A percentile compares a stretch with the other conserved stretches of the same genome.
phyloP scores from a whole-genome alignment of 1,140 invertebrate species.

The Parapsyche elsis region DNA sequence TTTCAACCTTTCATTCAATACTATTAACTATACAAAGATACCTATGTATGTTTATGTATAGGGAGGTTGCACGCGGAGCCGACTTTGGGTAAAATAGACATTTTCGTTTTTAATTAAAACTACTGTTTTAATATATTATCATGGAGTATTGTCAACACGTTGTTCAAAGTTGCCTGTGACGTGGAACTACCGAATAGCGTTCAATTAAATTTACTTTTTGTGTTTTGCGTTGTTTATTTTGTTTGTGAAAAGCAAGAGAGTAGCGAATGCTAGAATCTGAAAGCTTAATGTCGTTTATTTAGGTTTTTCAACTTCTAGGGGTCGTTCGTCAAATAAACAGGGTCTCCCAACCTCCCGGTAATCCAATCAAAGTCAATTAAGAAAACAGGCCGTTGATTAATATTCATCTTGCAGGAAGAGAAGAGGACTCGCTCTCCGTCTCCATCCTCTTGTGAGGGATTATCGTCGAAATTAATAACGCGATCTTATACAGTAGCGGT shows the following conservation, averaged over 20 bases:
- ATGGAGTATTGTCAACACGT: no score
- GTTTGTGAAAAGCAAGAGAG: background rate
- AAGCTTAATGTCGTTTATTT: constrained; percentile 25
- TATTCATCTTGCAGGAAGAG: constrained; percentile 25
- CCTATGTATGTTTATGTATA: no score
- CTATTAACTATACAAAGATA: no score
- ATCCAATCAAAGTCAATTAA: constrained; percentile 46
- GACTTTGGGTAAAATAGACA: background rate
- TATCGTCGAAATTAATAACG: background rate
- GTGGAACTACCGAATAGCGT: no score
- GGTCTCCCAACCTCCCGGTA: constrained; percentile 21
- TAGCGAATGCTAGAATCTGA: background rate
- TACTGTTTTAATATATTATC: no score
- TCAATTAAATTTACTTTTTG: background rate
- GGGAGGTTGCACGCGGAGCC: no score
- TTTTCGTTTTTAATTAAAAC: background rate
- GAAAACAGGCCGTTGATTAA: constrained; percentile 42
- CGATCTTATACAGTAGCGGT: background rate
- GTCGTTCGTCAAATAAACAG: constrained; percentile 37
- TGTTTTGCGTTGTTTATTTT: no score
- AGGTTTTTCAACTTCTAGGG: constrained; percentile 2
- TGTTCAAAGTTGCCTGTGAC: no score
- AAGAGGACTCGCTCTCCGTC: background rate
- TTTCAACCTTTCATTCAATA: background rate
- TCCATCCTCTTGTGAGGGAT: background rate